Percentiles rank a stretch among this genome's conserved stretches.
Evolutionary conservation across 2,113 vertebrate species (phyloP).

Genomic region (Alligator mississippiensis): DNA sequence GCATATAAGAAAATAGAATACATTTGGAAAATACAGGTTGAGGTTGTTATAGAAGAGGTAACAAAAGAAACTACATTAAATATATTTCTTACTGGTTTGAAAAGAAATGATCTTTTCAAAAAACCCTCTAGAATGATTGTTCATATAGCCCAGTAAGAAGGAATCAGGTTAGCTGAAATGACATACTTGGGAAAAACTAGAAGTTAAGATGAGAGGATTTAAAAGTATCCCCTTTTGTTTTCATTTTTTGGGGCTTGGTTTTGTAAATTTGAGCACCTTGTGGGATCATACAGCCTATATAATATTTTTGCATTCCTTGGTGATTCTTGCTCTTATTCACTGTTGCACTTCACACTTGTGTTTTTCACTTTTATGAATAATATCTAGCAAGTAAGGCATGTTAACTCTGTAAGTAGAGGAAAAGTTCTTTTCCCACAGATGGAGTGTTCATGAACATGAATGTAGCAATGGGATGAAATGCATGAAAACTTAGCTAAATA

Average conservation of each 20-base stretch:
- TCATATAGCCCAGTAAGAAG: background rate
- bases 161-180: background rate
- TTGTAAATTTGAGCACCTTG: background rate
- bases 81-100: background rate
- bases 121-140: fast-evolving
- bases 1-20: background rate
- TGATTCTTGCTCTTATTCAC: fast-evolving
- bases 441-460: background rate
- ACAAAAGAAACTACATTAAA: background rate
- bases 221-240: background rate
- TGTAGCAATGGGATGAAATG: background rate
- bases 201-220: background rate
- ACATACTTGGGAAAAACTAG: background rate
- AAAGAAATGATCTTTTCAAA: background rate
- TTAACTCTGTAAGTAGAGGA: background rate
- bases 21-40: background rate
- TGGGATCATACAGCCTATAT: background rate
- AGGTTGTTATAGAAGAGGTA: background rate
- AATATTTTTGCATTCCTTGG: background rate
- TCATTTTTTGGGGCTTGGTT: background rate
- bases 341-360: fast-evolving
- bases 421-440: background rate
- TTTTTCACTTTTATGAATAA: background rate
- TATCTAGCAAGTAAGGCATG: background rate
- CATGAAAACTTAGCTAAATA: background rate